Conservation (phyloP, 2,113 vertebrate species). For the Phaethornis superciliosus region DNA sequence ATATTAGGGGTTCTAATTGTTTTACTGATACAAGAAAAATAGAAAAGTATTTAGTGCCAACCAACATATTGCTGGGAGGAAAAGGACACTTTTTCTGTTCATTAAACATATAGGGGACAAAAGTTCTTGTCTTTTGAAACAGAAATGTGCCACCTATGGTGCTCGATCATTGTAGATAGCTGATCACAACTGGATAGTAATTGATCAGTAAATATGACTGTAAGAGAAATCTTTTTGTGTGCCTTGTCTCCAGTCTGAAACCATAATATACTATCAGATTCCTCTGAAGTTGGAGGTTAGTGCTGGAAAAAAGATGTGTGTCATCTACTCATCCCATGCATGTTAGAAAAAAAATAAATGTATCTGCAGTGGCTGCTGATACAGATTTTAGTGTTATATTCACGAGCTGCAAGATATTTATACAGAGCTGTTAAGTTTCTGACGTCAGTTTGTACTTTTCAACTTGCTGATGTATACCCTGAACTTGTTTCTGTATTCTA, state of each 20-base stretch:
- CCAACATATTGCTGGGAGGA: not conserved
- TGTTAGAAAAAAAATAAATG: not conserved
- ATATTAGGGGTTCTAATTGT: not conserved
- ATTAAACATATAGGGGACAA: not conserved
- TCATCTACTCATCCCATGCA: not conserved
- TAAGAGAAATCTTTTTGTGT: not conserved
- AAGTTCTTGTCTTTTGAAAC: not conserved
- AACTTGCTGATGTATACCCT: not conserved
- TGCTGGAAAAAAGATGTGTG: too few relatives aligned
- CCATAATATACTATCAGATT: not conserved
- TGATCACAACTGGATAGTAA: not conserved
- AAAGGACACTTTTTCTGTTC: not conserved
- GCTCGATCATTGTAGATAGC: not conserved
- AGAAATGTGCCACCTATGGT: not conserved
- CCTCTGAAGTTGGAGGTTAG: not conserved
- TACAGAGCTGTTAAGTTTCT: not conserved
- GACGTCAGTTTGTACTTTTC: not conserved
- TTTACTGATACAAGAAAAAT: not conserved
- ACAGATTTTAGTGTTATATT: not conserved
- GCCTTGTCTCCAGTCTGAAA: not conserved
- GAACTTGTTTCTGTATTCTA: not conserved
- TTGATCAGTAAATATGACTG: not conserved
- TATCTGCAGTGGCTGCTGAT: not conserved
- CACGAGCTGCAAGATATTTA: not conserved
- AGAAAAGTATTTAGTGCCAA: not conserved